A percentile compares a stretch with the other conserved stretches of the same genome.
Conservation (phyloP, 2,113 vertebrate species). For the Chauna torquata region DNA sequence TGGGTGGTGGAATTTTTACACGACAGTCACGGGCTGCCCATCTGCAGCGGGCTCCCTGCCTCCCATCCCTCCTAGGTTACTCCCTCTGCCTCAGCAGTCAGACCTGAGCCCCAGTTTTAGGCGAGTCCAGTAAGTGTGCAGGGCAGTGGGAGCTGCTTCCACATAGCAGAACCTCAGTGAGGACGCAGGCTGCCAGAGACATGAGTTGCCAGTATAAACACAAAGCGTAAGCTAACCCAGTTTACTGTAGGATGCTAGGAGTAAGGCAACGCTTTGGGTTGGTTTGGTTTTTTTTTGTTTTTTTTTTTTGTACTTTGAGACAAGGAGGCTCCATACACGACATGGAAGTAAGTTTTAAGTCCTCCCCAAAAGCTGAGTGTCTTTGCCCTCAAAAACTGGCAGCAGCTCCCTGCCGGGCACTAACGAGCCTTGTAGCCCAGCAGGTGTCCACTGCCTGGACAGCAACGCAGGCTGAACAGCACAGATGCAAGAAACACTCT, state of each 20-base stretch:
- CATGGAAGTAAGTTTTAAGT: not conserved
- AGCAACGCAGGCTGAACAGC: not conserved
- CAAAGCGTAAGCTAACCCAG: not conserved
- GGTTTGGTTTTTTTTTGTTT: no score
- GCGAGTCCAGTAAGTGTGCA: accelerated
- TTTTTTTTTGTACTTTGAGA: not conserved
- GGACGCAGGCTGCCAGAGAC: not conserved
- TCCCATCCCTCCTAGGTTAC: accelerated
- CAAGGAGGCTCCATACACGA: not conserved
- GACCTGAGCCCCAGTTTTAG: not conserved
- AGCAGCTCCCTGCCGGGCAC: not conserved
- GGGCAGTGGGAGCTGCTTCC: not conserved
- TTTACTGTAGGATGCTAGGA: not conserved
- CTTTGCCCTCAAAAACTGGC: not conserved
- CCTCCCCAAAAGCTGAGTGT: not conserved
- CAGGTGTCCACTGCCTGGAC: not conserved
- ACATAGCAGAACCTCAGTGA: not conserved
- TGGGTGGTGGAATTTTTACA: not conserved
- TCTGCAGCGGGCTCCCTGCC: not conserved
- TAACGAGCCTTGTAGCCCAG: not conserved
- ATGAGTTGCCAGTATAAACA: not conserved
- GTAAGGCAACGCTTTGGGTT: not conserved
- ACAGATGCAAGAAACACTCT: not conserved
- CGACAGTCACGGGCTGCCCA: accelerated
- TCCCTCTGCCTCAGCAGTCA: not conserved